Percentiles rank a stretch among this genome's conserved stretches.
These are phyloP conservation scores for Halcyon chelicuti DNA, from an alignment of 2,797 vertebrate species.

Conservation along the genomic window DNA sequence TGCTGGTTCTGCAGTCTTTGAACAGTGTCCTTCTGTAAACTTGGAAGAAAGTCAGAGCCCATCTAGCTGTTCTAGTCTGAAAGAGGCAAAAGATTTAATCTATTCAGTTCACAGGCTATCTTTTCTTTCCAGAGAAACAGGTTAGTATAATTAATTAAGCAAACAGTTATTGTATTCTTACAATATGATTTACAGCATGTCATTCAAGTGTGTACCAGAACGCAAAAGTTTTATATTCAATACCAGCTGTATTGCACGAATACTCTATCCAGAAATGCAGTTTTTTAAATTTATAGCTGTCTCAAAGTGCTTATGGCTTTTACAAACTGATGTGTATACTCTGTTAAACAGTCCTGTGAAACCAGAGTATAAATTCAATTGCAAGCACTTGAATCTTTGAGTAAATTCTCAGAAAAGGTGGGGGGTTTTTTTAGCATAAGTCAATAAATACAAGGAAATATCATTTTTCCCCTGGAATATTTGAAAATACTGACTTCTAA, in stretches of 20 bases:
- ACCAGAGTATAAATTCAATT: neutral
- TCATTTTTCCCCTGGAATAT: neutral
- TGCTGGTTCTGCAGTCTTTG: neutral
- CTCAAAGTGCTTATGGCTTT: neutral
- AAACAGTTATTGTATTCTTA: neutral
- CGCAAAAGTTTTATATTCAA: neutral
- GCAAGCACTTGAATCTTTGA: neutral
- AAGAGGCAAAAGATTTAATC: conserved; percentile 30
- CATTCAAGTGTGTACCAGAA: neutral
- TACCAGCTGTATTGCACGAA: neutral
- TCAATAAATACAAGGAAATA: neutral
- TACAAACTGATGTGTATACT: neutral
- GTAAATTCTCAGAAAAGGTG: neutral
- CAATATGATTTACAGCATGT: neutral
- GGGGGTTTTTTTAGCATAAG: neutral
- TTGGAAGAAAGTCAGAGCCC: neutral
- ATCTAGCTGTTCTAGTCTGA: neutral
- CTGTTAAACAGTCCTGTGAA: neutral
- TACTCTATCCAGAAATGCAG: neutral
- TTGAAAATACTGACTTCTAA: neutral
- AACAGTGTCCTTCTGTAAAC: conserved; percentile 12
- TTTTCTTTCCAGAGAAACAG: conserved; percentile 75
- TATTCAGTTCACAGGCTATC: neutral
- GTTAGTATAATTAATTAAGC: conserved; percentile 71
- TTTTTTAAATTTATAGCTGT: neutral